A percentile compares a stretch with the other conserved stretches of the same genome.
phyloP scores from a whole-genome alignment of 2,888 invertebrate species.

The Enchytraeus crypticus region DNA sequence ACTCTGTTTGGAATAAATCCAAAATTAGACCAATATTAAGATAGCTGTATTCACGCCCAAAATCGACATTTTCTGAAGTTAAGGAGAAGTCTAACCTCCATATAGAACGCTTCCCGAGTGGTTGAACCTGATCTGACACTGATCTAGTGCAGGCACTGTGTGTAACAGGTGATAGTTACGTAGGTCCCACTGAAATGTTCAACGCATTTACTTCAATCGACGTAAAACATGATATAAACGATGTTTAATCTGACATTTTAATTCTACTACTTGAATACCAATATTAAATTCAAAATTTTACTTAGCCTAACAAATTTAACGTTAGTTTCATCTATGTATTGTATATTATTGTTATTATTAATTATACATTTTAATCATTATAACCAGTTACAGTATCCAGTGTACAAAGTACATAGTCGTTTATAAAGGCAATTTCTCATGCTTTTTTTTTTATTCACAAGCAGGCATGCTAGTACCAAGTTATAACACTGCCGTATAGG shows the following conservation, averaged over 20 bases:
- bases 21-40: neutral
- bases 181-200: constrained; percentile 82
- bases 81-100: constrained; percentile 52
- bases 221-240: neutral
- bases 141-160: constrained; percentile 86
- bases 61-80: neutral
- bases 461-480: too few species aligned
- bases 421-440: too few species aligned
- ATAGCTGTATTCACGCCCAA: neutral
- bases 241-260: neutral
- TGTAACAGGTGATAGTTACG: constrained; percentile 84
- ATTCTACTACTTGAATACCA: neutral
- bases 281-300: neutral
- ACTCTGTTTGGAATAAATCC: too few species aligned
- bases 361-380: too few species aligned
- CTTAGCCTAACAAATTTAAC: too few species aligned
- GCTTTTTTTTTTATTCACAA: too few species aligned
- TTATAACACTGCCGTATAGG: too few species aligned
- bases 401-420: too few species aligned
- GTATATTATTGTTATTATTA: too few species aligned
- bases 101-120: constrained; percentile 78
- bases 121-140: constrained; percentile 80
- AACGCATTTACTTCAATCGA: too few species aligned
- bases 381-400: too few species aligned
- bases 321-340: too few species aligned